A percentile compares a stretch with the other conserved stretches of the same genome.
Conservation (phyloP, 2,113 vertebrate genomes). For the Arvicanthis niloticus region DNA sequence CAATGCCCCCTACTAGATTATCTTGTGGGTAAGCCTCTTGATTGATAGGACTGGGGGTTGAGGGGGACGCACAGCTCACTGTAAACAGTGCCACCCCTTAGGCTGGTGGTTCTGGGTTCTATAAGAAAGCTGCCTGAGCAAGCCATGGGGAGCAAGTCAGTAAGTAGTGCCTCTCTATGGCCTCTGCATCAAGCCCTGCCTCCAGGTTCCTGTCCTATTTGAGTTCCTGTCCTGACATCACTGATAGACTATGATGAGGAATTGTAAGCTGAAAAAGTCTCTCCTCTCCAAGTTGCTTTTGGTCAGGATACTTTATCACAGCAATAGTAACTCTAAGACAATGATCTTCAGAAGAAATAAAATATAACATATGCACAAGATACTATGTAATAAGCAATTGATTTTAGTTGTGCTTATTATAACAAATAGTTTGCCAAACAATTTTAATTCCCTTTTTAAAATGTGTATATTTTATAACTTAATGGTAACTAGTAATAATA, state of each 20-base stretch:
- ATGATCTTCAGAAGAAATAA: neutral
- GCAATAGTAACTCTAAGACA: neutral
- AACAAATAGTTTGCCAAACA: neutral
- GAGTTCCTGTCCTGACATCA: neutral
- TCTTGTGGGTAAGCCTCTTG: too few species aligned
- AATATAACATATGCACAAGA: neutral
- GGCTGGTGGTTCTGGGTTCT: neutral
- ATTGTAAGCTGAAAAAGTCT: neutral
- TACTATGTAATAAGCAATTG: neutral
- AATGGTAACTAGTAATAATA: neutral
- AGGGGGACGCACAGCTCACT: neutral
- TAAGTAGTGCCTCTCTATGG: neutral
- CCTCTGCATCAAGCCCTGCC: neutral
- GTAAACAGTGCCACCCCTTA: neutral
- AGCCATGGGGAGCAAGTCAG: neutral
- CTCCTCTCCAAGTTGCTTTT: neutral
- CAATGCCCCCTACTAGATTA: neutral
- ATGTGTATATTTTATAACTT: neutral
- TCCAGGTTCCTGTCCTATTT: neutral
- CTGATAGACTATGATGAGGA: neutral
- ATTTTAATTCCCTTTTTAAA: neutral
- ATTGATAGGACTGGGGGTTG: neutral
- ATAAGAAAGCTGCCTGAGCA: neutral
- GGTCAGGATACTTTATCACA: neutral
- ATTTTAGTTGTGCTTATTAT: neutral